Percentiles rank a stretch among this genome's conserved stretches.
These are phyloP conservation scores for Cephalopterus ornatus DNA, from an alignment of 2,113 vertebrate species.

Conservation along the genomic window DNA sequence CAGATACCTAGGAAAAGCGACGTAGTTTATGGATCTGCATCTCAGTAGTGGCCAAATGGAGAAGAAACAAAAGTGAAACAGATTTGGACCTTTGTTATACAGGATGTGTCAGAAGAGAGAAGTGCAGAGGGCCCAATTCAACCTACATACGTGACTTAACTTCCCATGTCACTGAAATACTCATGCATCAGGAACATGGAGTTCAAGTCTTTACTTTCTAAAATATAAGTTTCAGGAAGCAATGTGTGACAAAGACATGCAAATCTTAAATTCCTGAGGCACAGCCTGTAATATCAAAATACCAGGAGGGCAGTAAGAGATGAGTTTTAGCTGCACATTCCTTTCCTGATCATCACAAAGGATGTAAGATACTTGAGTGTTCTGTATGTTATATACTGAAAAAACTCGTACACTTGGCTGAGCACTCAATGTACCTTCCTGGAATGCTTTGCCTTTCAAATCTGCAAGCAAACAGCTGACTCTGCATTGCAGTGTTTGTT, in stretches of 20 bases:
- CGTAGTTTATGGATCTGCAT: background rate
- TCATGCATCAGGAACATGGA: rapidly evolving
- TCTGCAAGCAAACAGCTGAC: slow-evolving; percentile 73
- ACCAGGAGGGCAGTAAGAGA: background rate
- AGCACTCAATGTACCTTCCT: background rate
- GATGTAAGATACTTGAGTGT: background rate
- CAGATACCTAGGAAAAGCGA: background rate
- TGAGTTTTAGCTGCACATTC: background rate
- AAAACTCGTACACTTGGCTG: background rate
- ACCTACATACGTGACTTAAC: background rate
- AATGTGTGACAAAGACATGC: rapidly evolving
- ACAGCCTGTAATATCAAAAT: background rate
- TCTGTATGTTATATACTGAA: background rate
- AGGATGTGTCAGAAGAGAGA: background rate
- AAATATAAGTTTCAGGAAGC: background rate
- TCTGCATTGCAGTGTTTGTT: slow-evolving; percentile 72
- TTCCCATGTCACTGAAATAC: background rate
- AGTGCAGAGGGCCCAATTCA: background rate
- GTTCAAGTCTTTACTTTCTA: background rate
- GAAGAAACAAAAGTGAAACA: background rate
- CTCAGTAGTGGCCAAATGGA: background rate
- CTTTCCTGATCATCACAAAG: background rate
- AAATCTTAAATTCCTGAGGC: background rate
- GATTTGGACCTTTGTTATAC: background rate
- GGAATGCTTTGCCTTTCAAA: slow-evolving; percentile 63